Evolutionary conservation across 2,797 vertebrate genomes (phyloP).

Genomic region (Oryzias dopingdopingensis): DNA sequence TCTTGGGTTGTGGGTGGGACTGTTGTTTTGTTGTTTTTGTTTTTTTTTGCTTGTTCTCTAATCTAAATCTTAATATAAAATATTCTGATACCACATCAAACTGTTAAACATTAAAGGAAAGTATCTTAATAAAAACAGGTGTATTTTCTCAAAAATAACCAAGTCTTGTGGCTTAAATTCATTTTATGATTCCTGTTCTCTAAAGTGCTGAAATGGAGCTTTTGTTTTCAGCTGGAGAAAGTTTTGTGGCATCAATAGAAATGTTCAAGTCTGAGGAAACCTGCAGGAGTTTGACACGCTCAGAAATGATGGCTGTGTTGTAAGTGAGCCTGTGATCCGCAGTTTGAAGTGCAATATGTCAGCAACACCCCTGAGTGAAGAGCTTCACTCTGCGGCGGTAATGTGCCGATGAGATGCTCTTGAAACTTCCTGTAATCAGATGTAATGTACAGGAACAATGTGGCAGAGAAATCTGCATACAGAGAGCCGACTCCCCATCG

Average conservation of each 20-base stretch:
- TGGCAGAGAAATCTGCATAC: conserved; percentile 12
- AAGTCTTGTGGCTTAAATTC: no score
- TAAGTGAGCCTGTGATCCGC: conserved; percentile 13
- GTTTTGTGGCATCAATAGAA: background rate
- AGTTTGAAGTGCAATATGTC: conserved; percentile 27
- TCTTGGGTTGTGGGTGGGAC: no score
- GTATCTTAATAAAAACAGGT: no score
- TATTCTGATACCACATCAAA: no score
- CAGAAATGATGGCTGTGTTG: conserved; percentile 8
- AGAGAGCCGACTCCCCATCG: conserved; percentile 22
- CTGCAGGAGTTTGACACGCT: conserved; percentile 1
- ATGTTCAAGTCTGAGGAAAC: background rate
- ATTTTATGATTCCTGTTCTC: no score
- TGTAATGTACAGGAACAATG: conserved; percentile 20
- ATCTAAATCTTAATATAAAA: no score
- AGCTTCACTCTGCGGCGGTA: background rate
- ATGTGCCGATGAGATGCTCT: conserved; percentile 8
- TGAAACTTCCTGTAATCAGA: conserved; percentile 41
- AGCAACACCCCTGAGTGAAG: conserved; percentile 17
- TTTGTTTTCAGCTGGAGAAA: background rate
- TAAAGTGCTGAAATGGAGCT: background rate
- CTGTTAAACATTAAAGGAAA: no score
- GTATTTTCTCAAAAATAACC: no score
- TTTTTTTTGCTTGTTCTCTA: no score
- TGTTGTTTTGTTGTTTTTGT: no score